Evolutionary conservation across 2,113 vertebrate genomes (phyloP).

Genomic region (Gorsachius goisagi): DNA sequence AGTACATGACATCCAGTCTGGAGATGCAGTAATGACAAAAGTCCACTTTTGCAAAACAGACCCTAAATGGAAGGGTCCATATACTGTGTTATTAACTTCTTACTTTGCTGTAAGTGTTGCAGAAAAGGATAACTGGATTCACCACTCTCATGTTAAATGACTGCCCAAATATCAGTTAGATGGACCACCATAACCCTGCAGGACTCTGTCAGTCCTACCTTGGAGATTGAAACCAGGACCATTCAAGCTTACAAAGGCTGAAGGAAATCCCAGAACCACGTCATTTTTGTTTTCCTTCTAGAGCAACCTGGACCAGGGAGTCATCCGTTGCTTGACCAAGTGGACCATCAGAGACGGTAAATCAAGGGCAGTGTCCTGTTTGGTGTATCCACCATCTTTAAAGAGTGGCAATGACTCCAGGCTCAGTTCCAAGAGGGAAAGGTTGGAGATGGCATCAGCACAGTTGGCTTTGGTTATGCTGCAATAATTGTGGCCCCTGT

Average conservation of each 20-base stretch:
- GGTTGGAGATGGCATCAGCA: neutral
- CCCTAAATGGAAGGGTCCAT: neutral
- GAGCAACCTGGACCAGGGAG: neutral
- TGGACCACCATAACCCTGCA: fast-evolving
- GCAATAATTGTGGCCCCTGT: neutral
- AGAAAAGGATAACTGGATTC: neutral
- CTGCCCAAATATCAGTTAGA: neutral
- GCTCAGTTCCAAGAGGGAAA: neutral
- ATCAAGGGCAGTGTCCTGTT: too few species aligned
- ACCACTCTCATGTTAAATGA: neutral
- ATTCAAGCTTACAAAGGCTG: neutral
- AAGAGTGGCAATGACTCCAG: neutral
- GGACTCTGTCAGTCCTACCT: neutral
- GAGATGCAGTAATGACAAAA: neutral
- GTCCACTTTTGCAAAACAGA: neutral
- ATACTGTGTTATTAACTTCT: neutral
- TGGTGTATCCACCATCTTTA: neutral
- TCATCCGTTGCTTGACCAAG: neutral
- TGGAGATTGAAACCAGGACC: neutral
- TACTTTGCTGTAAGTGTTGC: neutral
- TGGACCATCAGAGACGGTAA: neutral
- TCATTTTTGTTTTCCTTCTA: neutral
- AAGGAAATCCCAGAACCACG: neutral
- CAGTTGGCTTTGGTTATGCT: neutral
- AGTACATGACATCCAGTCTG: neutral